phyloP scores from a whole-genome alignment of 1,140 invertebrate species.

The Drosophila sulfurigaster region DNA sequence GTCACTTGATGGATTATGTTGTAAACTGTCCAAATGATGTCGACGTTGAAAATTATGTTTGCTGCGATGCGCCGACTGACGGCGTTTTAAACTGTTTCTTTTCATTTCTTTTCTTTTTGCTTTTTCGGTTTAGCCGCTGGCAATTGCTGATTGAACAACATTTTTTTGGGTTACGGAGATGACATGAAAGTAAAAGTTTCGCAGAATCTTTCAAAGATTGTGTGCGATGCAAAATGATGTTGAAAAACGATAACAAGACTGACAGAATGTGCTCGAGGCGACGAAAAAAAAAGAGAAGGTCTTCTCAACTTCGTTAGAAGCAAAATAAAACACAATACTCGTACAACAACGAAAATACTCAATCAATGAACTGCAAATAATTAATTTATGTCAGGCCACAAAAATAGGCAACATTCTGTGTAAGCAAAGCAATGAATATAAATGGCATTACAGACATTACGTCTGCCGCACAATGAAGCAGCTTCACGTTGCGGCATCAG shows the following conservation, averaged over 20 bases:
- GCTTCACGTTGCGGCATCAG: too few species aligned
- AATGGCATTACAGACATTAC: slow-evolving; percentile 47
- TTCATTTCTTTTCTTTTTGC: slow-evolving; percentile 2
- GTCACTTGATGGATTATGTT: slow-evolving; percentile 74
- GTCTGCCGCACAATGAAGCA: background rate
- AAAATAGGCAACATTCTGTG: slow-evolving; percentile 49
- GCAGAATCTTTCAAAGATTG: slow-evolving; percentile 42
- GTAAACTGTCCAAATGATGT: slow-evolving; percentile 64
- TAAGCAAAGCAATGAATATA: slow-evolving; percentile 45
- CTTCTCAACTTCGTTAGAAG: background rate
- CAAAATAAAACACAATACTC: background rate
- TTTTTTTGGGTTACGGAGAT: slow-evolving; percentile 12
- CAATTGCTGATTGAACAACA: slow-evolving; percentile 20
- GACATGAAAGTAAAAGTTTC: slow-evolving; percentile 71
- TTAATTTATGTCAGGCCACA: slow-evolving; percentile 46
- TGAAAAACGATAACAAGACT: background rate
- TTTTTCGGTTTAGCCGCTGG: slow-evolving; percentile 19
- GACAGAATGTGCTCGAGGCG: slow-evolving; percentile 40
- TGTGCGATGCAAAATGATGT: background rate
- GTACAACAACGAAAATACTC: background rate
- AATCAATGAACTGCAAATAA: slow-evolving; percentile 57
- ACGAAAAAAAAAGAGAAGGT: slow-evolving; percentile 23
- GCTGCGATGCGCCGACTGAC: slow-evolving; percentile 29
- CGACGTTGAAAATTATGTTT: slow-evolving; percentile 47
- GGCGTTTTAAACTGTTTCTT: slow-evolving; percentile 57